These are phyloP conservation scores for Hydrozoanthus gracilis DNA, from an alignment of 92 coral and sea anemone genomes.

Conservation along the genomic window DNA sequence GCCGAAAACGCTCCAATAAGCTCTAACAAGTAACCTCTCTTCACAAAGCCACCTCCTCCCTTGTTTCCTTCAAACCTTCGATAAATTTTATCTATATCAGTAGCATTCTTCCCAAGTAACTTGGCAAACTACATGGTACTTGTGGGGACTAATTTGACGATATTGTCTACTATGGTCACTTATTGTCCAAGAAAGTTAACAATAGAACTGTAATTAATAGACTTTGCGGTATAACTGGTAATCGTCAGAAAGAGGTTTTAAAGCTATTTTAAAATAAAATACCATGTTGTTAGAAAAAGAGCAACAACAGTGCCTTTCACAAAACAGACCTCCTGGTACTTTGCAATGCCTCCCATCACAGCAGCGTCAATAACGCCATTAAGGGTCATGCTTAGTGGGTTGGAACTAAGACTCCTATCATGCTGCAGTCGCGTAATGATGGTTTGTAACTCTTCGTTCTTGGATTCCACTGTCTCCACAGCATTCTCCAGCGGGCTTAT, in stretches of 20 bases:
- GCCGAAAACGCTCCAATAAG: no score
- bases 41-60: no score
- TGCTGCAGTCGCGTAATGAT: conserved; percentile 71
- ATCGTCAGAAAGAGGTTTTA: not conserved
- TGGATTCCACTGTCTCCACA: conserved; percentile 90
- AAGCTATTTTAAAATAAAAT: no score
- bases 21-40: no score
- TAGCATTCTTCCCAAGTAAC: no score
- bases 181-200: not conserved
- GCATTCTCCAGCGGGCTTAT: conserved; percentile 94
- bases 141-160: no score
- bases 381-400: conserved; percentile 94
- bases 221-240: no score
- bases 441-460: conserved; percentile 83
- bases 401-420: conserved; percentile 73
- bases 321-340: conserved; percentile 79
- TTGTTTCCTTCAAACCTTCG: no score
- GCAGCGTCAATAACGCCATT: conserved; percentile 99
- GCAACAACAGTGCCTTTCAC: not conserved
- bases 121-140: no score
- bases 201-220: not conserved
- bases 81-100: no score
- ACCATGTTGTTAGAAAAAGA: not conserved
- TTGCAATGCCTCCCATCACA: conserved; percentile 97
- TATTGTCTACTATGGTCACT: not conserved